Base-by-base conservation (phyloP, 2,797 vertebrate genomes). In the Anguilla marmorata region DNA sequence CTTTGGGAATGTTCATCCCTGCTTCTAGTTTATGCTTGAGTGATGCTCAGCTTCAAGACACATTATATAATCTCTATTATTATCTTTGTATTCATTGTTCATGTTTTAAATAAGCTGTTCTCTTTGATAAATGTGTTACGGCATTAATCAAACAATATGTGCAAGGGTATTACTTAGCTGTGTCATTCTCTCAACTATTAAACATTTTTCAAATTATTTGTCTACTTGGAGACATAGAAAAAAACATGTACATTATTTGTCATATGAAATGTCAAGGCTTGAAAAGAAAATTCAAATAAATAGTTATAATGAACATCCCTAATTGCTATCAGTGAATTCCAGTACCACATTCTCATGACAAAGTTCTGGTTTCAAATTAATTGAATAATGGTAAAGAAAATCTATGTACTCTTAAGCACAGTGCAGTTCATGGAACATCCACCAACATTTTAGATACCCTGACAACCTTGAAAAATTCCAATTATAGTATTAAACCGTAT, bases 111-210 rank as follows among this genome's bases (percentile, higher is more conserved):
- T 74, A 14, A 37, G 69, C 69, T 74, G 1, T 37, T 14, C 30
- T 74, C 69, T 33, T 33, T 33, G 27, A 37, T 74, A 74, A 74
- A 37, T 27, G 69, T 74, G 30, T 33, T 74, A 74, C 2, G 30
- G 69, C 69, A 74, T 74, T 74, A 74, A 74, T 74, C 69, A 74
- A 74, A 74, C 69, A 74, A 14, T 74, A 74, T 9, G 27, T 30
- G 37, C 27, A 33, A 9, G 27, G 2, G 33, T 74, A 74, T 33
- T 2, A 14, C 30, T 33, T 33, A 74, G 27, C 11, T 74, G 19
- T 74, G 27, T 33, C 27, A 74, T 74, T 74, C 30, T 74, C n/a
- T 69, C 9, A 3, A 74, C 30, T 74, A 74, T 33, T 74, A 30
- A 74, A 33, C 2, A 74, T 30, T 33, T 74, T 74, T 74, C 9